Percentiles rank a stretch among this genome's conserved stretches.
Evolutionary conservation across 2,797 vertebrate genomes (phyloP).

Genomic region (Acrocephalus scirpaceus): DNA sequence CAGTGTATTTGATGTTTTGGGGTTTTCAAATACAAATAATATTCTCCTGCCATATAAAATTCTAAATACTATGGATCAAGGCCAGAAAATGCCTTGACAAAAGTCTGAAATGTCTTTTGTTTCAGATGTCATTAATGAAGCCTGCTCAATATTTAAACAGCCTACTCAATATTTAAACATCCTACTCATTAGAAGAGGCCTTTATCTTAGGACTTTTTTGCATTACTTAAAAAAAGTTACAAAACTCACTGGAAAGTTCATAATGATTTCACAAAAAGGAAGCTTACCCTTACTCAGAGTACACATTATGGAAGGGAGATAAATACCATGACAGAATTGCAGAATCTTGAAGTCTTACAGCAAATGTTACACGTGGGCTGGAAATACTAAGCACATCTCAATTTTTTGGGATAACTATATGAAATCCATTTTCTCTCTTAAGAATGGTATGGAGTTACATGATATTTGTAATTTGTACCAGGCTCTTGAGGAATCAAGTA

Average conservation of each 20-base stretch:
- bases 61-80: background rate
- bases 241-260: background rate
- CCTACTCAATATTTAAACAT: background rate
- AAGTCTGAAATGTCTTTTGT: background rate
- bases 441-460: background rate
- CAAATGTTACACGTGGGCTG: background rate
- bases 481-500: background rate
- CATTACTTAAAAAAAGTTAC: background rate
- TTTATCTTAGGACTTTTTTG: background rate
- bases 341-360: background rate
- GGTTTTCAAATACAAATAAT: background rate
- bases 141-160: background rate
- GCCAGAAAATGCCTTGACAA: background rate
- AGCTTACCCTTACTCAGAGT: background rate
- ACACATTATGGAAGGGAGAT: background rate
- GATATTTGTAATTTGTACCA: background rate
- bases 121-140: background rate
- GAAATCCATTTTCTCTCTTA: background rate
- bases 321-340: background rate
- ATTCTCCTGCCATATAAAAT: background rate
- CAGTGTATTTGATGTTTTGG: background rate
- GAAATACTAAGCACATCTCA: background rate
- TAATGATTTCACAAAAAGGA: background rate
- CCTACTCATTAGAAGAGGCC: background rate
- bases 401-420: background rate